Percentiles rank a stretch among this genome's conserved stretches.
Conservation (phyloP, 2,888 invertebrate species). For the Patella ulyssiponensis region DNA sequence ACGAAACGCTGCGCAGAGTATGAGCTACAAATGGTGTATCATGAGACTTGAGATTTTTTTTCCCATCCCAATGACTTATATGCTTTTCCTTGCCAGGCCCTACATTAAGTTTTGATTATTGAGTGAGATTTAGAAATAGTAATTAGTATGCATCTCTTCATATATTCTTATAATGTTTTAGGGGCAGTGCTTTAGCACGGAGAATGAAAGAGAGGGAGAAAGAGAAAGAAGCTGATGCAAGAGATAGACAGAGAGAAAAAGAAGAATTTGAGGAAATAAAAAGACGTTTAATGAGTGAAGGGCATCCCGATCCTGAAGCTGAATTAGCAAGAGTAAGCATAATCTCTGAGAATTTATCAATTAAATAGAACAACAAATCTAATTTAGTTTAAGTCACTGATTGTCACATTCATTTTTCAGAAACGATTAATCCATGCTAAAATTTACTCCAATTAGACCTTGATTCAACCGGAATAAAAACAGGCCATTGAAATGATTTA, state of each 20-base stretch:
- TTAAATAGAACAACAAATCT: neutral
- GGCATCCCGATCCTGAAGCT: slow-evolving; percentile 74
- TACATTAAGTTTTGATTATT: too few relatives aligned
- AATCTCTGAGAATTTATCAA: neutral
- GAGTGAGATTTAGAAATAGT: too few relatives aligned
- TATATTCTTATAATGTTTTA: slow-evolving; percentile 22
- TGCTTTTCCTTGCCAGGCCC: too few relatives aligned
- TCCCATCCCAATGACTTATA: too few relatives aligned
- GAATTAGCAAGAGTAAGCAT: slow-evolving; percentile 70
- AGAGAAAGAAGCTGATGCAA: slow-evolving; percentile 92
- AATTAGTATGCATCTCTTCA: too few relatives aligned
- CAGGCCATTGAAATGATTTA: too few relatives aligned
- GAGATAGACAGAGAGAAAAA: slow-evolving; percentile 88
- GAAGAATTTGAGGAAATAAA: slow-evolving; percentile 89
- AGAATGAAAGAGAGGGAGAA: slow-evolving; percentile 92
- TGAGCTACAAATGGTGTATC: too few relatives aligned
- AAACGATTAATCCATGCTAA: neutral
- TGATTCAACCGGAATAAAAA: too few relatives aligned
- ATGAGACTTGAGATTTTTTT: too few relatives aligned
- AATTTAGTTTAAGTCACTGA: neutral
- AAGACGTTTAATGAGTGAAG: slow-evolving; percentile 78
- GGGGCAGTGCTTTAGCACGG: slow-evolving; percentile 84
- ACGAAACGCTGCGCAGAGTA: too few relatives aligned
- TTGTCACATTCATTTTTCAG: neutral
- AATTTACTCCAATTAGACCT: neutral